Base-by-base conservation (phyloP, 1,140 invertebrate species). In the Octopus bimaculoides region DNA sequence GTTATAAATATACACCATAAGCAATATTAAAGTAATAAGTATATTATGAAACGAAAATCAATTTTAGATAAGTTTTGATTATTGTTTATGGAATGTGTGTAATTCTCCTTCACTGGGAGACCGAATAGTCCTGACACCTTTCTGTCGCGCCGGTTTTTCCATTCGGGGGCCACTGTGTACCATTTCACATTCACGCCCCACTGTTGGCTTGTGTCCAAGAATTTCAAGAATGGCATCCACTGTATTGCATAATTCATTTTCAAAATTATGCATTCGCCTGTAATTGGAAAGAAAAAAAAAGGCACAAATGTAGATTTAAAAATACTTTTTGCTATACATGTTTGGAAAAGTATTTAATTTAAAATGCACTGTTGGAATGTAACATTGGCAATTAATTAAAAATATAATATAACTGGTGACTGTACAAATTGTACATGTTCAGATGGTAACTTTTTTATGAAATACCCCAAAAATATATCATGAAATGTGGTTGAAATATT, bases 241-340 rank as follows among this genome's bases (percentile, higher is more conserved):
- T 6, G 87, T 89, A 9, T 81, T 84, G 80, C 84, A 89, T 10
- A 89, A 82, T n/a, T 89, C 86, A 53, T 83, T 84, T 81, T 89
- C 89, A 82, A 89, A 89, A 78, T 84, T 86, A 52, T 86, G 82
- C 89, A 89, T 89, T 76, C 89, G 84, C 54, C 89, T 89, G 85
- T 41, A 41, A 41, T 54, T 83, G 86, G 69, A 79, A 78, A 78
- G 76, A 77, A 74, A 66, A 83, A 80, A 80, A 41, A 76, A 78
- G 66, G 54, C 74, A 75, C 12, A 75, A 41, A 75, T n/a, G 26
- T 75, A 20, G 12, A 52, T 75, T 12, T 75, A 75, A 10, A 52
- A 75, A 41, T 41, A 41, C 26, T 41, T 41, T 41, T 41, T 41
- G 26, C 3, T 2, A 41, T 41, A 41, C 26, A 41, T 41, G 26